phyloP scores from a whole-genome alignment of 2,797 vertebrate species.

The Silurus aristotelis region DNA sequence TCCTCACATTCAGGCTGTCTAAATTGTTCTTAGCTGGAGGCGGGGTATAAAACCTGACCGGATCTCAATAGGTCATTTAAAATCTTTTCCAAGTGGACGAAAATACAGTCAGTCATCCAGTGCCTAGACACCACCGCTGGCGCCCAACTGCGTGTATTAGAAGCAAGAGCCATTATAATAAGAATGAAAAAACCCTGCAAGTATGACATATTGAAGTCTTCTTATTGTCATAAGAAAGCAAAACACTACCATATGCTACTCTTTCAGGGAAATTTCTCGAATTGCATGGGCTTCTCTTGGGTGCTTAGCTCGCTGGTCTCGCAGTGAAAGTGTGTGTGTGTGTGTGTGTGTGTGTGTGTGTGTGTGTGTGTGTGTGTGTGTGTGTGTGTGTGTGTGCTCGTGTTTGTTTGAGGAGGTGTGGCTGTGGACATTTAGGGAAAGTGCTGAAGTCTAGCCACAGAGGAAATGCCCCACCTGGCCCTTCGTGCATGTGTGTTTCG shows the following conservation, averaged over 20 bases:
- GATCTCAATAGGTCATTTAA: conserved; percentile 26
- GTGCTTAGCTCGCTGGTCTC: conserved; percentile 49
- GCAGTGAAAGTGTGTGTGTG: conserved; percentile 27
- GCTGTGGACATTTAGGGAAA: conserved; percentile 47
- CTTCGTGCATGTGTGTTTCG: conserved; percentile 42
- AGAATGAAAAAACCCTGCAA: neutral
- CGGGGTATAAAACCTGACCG: conserved; percentile 22
- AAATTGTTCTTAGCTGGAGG: conserved; percentile 34
- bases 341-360: conserved; percentile 34
- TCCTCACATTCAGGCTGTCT: conserved; percentile 9
- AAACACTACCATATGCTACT: conserved; percentile 34
- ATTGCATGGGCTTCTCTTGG: conserved; percentile 41
- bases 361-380: conserved; percentile 31
- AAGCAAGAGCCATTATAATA: neutral
- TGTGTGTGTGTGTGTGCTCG: conserved; percentile 29
- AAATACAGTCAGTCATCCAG: conserved; percentile 4
- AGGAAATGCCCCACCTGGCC: conserved; percentile 57
- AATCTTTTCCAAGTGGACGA: conserved; percentile 20
- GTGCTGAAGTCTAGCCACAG: conserved; percentile 51
- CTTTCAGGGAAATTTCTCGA: conserved; percentile 29
- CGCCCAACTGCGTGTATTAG: conserved; percentile 9
- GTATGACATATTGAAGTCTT: conserved; percentile 19
- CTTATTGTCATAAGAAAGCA: conserved; percentile 21
- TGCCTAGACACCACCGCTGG: neutral
- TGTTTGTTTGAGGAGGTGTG: conserved; percentile 45